Conservation (phyloP, 2,113 vertebrate genomes). For the Capricornis sumatraensis region DNA sequence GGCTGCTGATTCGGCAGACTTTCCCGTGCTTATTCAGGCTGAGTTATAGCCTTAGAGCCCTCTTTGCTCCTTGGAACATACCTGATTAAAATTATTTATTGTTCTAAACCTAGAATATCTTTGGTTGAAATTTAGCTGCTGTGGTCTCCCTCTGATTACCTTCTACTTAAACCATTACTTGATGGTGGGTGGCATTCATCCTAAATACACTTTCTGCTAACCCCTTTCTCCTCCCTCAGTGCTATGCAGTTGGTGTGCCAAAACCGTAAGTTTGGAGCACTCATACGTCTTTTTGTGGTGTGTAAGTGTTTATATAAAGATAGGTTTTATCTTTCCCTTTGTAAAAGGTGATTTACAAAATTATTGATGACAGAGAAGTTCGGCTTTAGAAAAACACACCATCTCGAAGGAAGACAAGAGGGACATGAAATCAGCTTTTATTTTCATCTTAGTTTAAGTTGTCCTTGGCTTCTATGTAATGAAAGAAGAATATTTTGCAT, state of each 20-base stretch:
- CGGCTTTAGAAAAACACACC: background rate
- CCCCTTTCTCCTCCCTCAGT: slow-evolving; percentile 53
- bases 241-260: slow-evolving; percentile 61
- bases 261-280: slow-evolving; percentile 54
- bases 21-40: background rate
- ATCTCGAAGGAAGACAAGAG: background rate
- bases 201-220: slow-evolving; percentile 70
- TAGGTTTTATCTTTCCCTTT: slow-evolving; percentile 51
- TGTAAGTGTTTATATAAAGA: slow-evolving; percentile 62
- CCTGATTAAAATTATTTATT: slow-evolving; percentile 74
- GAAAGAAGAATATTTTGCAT: background rate
- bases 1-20: background rate
- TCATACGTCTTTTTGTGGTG: slow-evolving; percentile 48
- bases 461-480: background rate
- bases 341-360: slow-evolving; percentile 30
- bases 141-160: slow-evolving; percentile 69
- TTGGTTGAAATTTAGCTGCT: slow-evolving; percentile 75
- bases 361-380: slow-evolving; percentile 14
- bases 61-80: slow-evolving; percentile 63
- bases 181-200: slow-evolving; percentile 74
- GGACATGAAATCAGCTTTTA: background rate
- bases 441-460: slow-evolving; percentile 28
- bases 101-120: slow-evolving; percentile 75
- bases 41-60: slow-evolving; percentile 5
- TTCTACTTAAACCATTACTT: slow-evolving; percentile 75